Percentiles rank a stretch among this genome's conserved stretches.
Conservation (phyloP, 2,888 invertebrate genomes). For the Dolichomitus sp. region DNA sequence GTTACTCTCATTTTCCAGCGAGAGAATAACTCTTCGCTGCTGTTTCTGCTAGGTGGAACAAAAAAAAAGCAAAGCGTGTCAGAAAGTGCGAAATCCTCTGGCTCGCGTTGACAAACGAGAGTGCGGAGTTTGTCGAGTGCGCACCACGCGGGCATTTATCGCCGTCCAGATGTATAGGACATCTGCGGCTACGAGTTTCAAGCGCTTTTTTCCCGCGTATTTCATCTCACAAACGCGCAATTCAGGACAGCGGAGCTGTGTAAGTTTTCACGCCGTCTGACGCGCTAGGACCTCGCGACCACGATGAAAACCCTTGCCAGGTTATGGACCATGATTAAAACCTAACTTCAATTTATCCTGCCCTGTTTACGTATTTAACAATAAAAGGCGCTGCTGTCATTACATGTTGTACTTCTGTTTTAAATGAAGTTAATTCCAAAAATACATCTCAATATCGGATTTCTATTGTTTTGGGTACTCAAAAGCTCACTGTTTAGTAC, state of each 20-base stretch:
- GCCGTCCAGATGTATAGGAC: slow-evolving; percentile 40
- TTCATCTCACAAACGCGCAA: slow-evolving; percentile 50
- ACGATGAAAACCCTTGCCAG: not conserved
- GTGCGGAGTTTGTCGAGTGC: slow-evolving; percentile 56
- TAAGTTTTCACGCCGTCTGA: slow-evolving; percentile 11
- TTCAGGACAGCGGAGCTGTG: slow-evolving; percentile 27
- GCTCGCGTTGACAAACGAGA: slow-evolving; percentile 69
- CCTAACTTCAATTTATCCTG: not conserved
- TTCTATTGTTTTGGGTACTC: not conserved
- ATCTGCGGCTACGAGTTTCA: slow-evolving; percentile 37
- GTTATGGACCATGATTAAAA: not conserved
- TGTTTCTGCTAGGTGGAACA: slow-evolving; percentile 26
- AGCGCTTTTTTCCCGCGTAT: slow-evolving; percentile 20
- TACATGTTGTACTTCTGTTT: not conserved
- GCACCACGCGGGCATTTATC: slow-evolving; percentile 57
- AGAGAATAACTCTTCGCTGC: slow-evolving; percentile 40
- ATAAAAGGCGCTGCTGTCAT: not conserved
- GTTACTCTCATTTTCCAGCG: slow-evolving; percentile 31
- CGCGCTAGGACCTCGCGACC: not conserved
- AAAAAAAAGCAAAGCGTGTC: slow-evolving; percentile 35
- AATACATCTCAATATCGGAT: not conserved
- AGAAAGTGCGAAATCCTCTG: slow-evolving; percentile 62
- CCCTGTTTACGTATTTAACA: not conserved
- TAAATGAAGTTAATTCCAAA: not conserved
- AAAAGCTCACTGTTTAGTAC: no score